Evolutionary conservation across 2,888 invertebrate species (phyloP).

Genomic region (Campopleginae sp.): DNA sequence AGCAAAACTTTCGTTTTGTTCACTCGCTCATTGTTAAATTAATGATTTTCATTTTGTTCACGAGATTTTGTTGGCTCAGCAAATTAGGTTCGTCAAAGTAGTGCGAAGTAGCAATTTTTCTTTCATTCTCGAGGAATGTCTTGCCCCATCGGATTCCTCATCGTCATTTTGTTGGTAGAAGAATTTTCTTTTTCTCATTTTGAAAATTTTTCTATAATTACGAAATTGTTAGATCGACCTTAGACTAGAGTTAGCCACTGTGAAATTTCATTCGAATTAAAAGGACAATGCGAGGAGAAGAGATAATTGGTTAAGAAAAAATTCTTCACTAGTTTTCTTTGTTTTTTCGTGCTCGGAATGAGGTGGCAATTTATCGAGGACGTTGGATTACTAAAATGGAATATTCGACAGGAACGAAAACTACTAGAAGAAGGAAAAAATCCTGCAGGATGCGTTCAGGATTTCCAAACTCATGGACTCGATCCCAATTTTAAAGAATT

Average conservation of each 20-base stretch:
- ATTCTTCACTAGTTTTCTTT: not conserved
- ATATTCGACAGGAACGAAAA: not conserved
- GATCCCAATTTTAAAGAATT: not conserved
- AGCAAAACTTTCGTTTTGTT: too few relatives aligned
- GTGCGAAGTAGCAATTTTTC: too few relatives aligned
- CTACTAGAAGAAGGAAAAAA: not conserved
- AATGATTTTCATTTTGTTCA: not conserved
- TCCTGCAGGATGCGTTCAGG: not conserved
- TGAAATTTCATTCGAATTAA: not conserved
- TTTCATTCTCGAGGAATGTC: not conserved
- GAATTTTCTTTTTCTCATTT: not conserved
- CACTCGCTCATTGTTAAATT: too few relatives aligned
- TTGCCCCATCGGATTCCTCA: not conserved
- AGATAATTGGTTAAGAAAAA: not conserved
- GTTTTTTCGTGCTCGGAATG: not conserved
- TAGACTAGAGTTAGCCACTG: not conserved
- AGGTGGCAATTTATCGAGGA: not conserved
- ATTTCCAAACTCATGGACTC: not conserved
- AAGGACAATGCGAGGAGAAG: not conserved
- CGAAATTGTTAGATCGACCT: not conserved
- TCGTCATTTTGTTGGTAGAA: not conserved
- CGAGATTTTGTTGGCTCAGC: not conserved
- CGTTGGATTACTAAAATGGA: not conserved
- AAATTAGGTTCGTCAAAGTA: too few relatives aligned
- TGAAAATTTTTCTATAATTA: not conserved